These are phyloP conservation scores for Metallyticus violacea DNA, from an alignment of 2,888 invertebrate genomes.

Conservation along the genomic window DNA sequence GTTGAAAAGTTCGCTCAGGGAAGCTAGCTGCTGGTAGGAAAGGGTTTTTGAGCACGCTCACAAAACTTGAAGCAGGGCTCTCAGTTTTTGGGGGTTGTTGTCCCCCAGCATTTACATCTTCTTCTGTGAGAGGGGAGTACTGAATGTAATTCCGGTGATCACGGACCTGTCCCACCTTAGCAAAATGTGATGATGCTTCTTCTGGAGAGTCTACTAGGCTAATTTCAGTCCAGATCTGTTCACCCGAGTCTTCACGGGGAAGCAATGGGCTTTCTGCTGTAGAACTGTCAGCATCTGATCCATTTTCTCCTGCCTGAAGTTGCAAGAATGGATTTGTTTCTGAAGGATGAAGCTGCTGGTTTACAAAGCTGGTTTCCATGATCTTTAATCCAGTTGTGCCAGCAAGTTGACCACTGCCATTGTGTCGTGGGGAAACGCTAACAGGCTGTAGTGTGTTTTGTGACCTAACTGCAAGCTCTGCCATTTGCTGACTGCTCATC, in stretches of 20 bases:
- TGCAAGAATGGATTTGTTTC: not conserved
- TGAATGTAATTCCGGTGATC: conserved; percentile 19
- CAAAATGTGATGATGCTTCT: conserved; percentile 24
- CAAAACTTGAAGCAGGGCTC: conserved; percentile 13
- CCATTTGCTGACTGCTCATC: not conserved
- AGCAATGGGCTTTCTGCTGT: conserved; percentile 41
- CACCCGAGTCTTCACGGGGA: conserved; percentile 42
- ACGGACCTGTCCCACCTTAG: conserved; percentile 27
- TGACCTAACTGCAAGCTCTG: conserved; percentile 28
- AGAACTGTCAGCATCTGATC: not conserved
- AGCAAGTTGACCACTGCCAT: not conserved
- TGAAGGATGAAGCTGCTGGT: conserved; percentile 25
- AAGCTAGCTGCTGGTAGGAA: conserved; percentile 59
- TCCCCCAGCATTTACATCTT: not conserved
- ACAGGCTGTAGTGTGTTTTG: conserved; percentile 28
- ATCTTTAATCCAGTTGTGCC: not conserved
- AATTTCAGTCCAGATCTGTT: conserved; percentile 68
- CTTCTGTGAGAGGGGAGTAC: conserved; percentile 12
- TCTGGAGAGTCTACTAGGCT: conserved; percentile 60
- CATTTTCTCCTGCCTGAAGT: not conserved
- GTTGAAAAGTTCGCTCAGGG: conserved; percentile 19
- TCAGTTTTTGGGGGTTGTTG: not conserved
- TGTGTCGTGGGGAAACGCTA: conserved; percentile 26
- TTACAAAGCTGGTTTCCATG: conserved; percentile 35
- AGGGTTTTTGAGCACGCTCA: conserved; percentile 58